Percentiles rank a stretch among this genome's conserved stretches.
phyloP scores from a whole-genome alignment of 2,113 vertebrate genomes.

The Sakesphorus luctuosus region DNA sequence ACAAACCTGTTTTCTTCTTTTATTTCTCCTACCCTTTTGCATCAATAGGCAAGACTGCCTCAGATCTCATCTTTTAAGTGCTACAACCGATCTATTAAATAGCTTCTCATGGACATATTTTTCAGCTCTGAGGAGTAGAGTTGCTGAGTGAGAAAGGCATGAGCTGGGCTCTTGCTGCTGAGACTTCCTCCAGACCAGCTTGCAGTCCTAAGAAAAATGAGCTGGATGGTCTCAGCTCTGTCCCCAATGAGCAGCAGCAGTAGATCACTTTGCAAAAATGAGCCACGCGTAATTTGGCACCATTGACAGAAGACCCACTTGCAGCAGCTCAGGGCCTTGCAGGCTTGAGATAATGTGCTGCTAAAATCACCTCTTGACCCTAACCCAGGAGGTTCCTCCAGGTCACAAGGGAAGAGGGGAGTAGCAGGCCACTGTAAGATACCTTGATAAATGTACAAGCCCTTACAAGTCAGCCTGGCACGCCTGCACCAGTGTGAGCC shows the following conservation, averaged over 20 bases:
- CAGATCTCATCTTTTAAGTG: not conserved
- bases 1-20: not conserved
- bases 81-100: not conserved
- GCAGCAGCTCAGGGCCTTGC: conserved; percentile 43
- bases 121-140: conserved; percentile 48
- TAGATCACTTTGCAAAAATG: conserved; percentile 72
- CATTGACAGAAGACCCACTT: conserved; percentile 58
- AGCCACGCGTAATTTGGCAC: conserved; percentile 73
- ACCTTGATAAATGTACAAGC: conserved; percentile 49
- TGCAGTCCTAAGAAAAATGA: conserved; percentile 71
- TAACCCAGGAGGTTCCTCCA: conserved; percentile 43
- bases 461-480: not conserved
- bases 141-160: conserved; percentile 72
- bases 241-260: conserved; percentile 64
- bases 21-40: not conserved
- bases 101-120: conserved; percentile 51
- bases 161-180: not conserved
- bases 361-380: conserved; percentile 70
- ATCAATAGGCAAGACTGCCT: not conserved
- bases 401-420: conserved; percentile 31
- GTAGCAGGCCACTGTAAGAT: conserved; percentile 19
- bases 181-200: conserved; percentile 62
- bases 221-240: conserved; percentile 47
- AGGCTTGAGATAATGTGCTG: conserved; percentile 56
- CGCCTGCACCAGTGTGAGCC: not conserved